These are phyloP conservation scores for Merluccius polli DNA, from an alignment of 2,797 vertebrate species.

Conservation along the genomic window DNA sequence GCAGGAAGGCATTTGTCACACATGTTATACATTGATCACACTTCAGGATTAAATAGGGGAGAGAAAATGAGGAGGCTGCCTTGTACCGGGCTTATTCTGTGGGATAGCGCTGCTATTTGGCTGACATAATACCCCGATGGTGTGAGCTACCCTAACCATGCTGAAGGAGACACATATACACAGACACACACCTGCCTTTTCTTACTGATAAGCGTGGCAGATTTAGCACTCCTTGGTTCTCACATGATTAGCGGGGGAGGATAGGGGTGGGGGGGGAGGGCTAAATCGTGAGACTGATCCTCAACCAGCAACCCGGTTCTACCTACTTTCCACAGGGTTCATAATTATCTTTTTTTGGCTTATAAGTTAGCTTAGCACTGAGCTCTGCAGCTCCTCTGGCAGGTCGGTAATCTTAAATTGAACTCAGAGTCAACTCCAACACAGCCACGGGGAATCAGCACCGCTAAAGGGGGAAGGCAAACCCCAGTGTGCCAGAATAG, in stretches of 20 bases:
- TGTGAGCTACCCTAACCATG: neutral
- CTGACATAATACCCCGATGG: too few species aligned
- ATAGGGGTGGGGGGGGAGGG: neutral
- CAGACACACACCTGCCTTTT: conserved; percentile 12
- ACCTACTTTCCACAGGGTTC: conserved; percentile 51
- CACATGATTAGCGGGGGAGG: conserved; percentile 17
- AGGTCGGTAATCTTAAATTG: conserved; percentile 58
- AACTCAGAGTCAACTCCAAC: conserved; percentile 66
- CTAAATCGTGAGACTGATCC: conserved; percentile 27
- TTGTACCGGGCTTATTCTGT: conserved; percentile 40
- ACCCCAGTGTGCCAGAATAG: conserved; percentile 50
- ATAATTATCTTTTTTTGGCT: conserved; percentile 49
- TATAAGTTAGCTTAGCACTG: conserved; percentile 37
- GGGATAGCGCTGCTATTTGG: conserved; percentile 40
- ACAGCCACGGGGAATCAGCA: conserved; percentile 46
- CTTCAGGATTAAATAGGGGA: conserved; percentile 14
- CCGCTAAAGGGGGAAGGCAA: conserved; percentile 32
- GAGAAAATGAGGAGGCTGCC: conserved; percentile 19
- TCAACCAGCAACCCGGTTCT: conserved; percentile 22
- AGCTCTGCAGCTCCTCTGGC: conserved; percentile 33
- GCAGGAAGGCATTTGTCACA: too few species aligned
- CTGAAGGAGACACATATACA: conserved; percentile 34
- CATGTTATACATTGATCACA: conserved; percentile 47
- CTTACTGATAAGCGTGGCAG: conserved; percentile 9
- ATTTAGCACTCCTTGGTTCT: conserved; percentile 25